phyloP scores from a whole-genome alignment of 2,888 invertebrate species.

The Sarcophaga rosellei region DNA sequence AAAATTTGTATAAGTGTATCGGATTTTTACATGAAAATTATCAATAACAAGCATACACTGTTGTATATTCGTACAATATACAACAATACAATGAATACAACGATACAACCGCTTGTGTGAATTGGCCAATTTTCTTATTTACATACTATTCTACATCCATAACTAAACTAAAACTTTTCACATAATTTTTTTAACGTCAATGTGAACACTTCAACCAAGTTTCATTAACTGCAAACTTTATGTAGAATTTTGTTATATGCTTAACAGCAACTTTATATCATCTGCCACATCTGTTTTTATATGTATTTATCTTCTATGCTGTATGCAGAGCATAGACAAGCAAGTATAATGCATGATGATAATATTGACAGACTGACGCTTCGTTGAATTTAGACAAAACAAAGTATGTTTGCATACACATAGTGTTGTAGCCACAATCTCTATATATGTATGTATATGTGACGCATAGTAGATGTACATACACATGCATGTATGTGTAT shows the following conservation, averaged over 20 bases:
- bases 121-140: too few relatives aligned
- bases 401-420: slow-evolving; percentile 13
- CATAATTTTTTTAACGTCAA: background rate
- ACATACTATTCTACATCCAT: too few relatives aligned
- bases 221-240: background rate
- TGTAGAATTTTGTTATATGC: background rate
- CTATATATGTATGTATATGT: background rate
- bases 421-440: slow-evolving; percentile 52
- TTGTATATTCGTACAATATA: too few relatives aligned
- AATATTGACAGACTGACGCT: slow-evolving; percentile 52
- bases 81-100: too few relatives aligned
- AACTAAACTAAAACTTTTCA: too few relatives aligned
- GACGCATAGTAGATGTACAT: background rate
- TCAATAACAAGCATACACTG: too few relatives aligned
- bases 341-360: slow-evolving; percentile 12
- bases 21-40: too few relatives aligned
- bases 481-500: background rate
- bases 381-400: slow-evolving; percentile 55
- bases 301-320: background rate
- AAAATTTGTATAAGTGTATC: too few relatives aligned
- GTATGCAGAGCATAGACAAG: background rate
- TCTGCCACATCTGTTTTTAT: slow-evolving; percentile 19
- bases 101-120: too few relatives aligned
- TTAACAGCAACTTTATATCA: background rate
- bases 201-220: background rate